A percentile compares a stretch with the other conserved stretches of the same genome.
Conservation (phyloP, 2,797 vertebrate species). For the Poecilia picta region DNA sequence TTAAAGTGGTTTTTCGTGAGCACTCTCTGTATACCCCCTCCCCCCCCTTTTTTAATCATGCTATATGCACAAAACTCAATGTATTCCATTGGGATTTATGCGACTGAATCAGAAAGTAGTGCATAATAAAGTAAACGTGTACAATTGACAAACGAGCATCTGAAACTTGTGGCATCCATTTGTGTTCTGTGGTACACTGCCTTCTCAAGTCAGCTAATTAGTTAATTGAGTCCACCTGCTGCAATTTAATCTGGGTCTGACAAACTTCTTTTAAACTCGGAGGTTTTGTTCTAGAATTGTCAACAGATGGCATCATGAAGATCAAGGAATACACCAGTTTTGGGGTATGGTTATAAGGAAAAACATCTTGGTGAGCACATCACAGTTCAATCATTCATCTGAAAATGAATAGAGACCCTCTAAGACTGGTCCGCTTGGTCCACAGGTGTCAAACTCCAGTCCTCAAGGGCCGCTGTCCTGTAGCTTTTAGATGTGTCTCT, state of each 20-base stretch:
- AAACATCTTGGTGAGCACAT: neutral
- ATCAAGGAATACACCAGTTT: neutral
- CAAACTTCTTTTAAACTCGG: neutral
- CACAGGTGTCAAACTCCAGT: too few relatives aligned
- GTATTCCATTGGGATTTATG: neutral
- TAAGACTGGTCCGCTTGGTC: neutral
- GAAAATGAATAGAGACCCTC: neutral
- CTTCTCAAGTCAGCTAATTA: neutral
- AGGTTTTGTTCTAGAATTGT: neutral
- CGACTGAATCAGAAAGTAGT: neutral
- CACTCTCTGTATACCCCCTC: too few relatives aligned
- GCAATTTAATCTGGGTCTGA: neutral
- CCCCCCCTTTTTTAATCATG: neutral
- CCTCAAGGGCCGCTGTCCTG: too few relatives aligned
- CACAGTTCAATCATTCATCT: neutral
- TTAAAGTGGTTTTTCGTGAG: neutral
- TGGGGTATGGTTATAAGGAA: neutral
- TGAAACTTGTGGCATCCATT: neutral
- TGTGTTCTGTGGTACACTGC: neutral
- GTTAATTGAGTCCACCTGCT: neutral
- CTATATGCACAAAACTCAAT: neutral
- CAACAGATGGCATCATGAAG: neutral
- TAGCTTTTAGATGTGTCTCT: too few relatives aligned
- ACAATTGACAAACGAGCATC: neutral
- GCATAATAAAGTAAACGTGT: neutral